Conservation (phyloP, 2,113 vertebrate species). For the Nansenia antarctica region DNA sequence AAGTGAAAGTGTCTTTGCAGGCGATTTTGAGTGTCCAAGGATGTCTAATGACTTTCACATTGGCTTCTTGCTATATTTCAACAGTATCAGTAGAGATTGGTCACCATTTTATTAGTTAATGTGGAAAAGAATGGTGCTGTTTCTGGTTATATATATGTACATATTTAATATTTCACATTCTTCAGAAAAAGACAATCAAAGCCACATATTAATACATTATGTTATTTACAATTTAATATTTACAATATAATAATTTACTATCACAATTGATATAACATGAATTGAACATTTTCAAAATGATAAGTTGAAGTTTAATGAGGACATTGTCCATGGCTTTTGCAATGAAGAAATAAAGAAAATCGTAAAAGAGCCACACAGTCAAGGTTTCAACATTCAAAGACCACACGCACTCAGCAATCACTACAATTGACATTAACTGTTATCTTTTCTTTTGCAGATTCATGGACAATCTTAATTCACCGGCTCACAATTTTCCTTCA, state of each 20-base stretch:
- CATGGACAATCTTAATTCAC: background rate
- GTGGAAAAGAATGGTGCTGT: constrained; percentile 20
- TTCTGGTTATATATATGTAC: constrained; percentile 52
- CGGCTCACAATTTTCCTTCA: background rate
- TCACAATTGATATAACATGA: constrained; percentile 69
- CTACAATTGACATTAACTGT: background rate
- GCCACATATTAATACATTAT: constrained; percentile 69
- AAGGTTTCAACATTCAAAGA: background rate
- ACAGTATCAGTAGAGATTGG: background rate
- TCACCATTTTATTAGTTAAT: too few species aligned
- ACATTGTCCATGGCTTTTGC: constrained; percentile 61
- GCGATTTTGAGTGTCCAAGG: background rate
- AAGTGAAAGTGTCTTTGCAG: background rate
- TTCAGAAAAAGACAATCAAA: constrained; percentile 74
- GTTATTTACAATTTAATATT: constrained; percentile 75
- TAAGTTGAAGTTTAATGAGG: constrained; percentile 17
- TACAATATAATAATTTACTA: constrained; percentile 77
- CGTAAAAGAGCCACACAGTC: constrained; percentile 31
- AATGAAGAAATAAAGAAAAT: constrained; percentile 18
- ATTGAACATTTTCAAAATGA: constrained; percentile 41
- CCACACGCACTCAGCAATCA: too few species aligned
- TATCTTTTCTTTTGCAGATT: background rate
- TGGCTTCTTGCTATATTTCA: background rate
- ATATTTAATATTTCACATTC: constrained; percentile 76
- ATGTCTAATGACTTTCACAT: too few species aligned